A percentile compares a stretch with the other conserved stretches of the same genome.
Evolutionary conservation across 1,140 invertebrate species (phyloP).

Genomic region (Diuraphis noxia): DNA sequence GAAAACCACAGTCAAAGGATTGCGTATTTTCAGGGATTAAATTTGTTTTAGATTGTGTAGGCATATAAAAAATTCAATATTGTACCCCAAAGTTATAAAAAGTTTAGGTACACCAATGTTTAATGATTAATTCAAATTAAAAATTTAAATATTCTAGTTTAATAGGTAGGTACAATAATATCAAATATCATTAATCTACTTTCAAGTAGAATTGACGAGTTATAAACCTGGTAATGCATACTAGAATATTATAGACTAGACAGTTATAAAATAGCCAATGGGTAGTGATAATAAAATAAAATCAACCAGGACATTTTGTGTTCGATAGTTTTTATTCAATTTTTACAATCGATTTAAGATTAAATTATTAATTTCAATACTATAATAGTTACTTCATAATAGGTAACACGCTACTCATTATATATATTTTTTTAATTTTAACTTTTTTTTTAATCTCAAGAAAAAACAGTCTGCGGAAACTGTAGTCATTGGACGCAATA

Average conservation of each 20-base stretch:
- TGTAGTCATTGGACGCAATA: too few relatives aligned
- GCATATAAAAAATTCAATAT: conserved; percentile 8
- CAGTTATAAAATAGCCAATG: neutral
- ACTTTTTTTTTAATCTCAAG: too few relatives aligned
- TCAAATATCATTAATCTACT: neutral
- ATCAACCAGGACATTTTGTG: too few relatives aligned
- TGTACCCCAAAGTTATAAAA: neutral
- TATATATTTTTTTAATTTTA: too few relatives aligned
- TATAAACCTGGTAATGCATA: neutral
- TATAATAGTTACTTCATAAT: too few relatives aligned
- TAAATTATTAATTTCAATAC: too few relatives aligned
- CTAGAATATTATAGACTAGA: neutral
- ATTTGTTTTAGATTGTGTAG: neutral
- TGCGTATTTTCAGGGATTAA: neutral
- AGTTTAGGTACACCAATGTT: neutral
- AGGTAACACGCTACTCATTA: too few relatives aligned
- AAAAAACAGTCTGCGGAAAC: too few relatives aligned
- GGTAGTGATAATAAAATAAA: too few relatives aligned
- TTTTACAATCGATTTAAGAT: too few relatives aligned
- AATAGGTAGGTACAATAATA: neutral
- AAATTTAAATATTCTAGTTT: neutral
- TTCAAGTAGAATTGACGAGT: neutral
- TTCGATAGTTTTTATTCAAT: too few relatives aligned
- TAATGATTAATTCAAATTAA: neutral
- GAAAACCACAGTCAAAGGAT: conserved; percentile 16